These are phyloP conservation scores for Gymnothorax reevesii DNA, from an alignment of 2,797 vertebrate genomes.

Conservation along the genomic window DNA sequence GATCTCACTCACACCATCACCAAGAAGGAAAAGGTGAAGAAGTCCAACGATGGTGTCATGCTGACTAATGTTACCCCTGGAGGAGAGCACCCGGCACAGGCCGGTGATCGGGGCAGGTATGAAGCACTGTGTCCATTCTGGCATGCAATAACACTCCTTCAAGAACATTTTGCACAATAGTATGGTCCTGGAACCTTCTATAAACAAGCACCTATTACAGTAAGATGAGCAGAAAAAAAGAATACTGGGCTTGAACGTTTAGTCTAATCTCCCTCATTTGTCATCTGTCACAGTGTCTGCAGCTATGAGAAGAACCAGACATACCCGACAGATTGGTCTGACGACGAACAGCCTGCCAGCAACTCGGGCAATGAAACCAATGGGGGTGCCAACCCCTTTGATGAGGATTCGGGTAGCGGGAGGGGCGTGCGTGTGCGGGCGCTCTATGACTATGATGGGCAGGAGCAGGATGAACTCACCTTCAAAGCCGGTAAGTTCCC, in stretches of 20 bases:
- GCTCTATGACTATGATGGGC: constrained; percentile 95
- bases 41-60: constrained; percentile 79
- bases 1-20: constrained; percentile 84
- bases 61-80: constrained; percentile 77
- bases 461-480: constrained; percentile 95
- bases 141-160: neutral
- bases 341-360: constrained; percentile 86
- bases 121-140: neutral
- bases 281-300: constrained; percentile 79
- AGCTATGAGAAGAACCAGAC: constrained; percentile 93
- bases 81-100: constrained; percentile 82
- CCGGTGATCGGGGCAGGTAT: constrained; percentile 88
- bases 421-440: constrained; percentile 85
- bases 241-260: neutral
- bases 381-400: constrained; percentile 85
- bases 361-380: constrained; percentile 86
- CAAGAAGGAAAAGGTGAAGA: constrained; percentile 86
- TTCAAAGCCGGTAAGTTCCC: constrained; percentile 88
- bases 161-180: neutral
- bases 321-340: constrained; percentile 91
- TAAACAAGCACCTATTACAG: neutral
- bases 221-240: neutral
- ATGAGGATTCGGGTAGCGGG: constrained; percentile 77
- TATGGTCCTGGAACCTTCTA: neutral
- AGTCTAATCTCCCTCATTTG: neutral